These are phyloP conservation scores for Vanessa atalanta DNA, from an alignment of 1,140 invertebrate genomes.

Conservation along the genomic window DNA sequence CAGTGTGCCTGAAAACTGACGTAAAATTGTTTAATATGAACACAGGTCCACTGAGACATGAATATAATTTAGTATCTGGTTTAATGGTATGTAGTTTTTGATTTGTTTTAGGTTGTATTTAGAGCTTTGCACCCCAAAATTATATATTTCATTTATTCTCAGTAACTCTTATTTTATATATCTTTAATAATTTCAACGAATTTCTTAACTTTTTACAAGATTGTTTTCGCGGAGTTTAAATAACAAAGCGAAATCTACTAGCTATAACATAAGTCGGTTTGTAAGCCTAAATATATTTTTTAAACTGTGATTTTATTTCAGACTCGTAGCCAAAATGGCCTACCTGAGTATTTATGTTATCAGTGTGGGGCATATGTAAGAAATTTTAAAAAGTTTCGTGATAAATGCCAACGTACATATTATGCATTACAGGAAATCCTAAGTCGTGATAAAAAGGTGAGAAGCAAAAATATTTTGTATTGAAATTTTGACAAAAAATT, in stretches of 20 bases:
- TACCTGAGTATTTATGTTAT: conserved; percentile 63
- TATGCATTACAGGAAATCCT: conserved; percentile 61
- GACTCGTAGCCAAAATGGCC: conserved; percentile 50
- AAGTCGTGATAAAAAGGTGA: conserved; percentile 57
- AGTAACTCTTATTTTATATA: no score
- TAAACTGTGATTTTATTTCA: conserved; percentile 41
- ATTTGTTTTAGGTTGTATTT: no score
- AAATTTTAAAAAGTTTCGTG: conserved; percentile 59
- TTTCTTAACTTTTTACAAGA: neutral
- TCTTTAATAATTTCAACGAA: neutral
- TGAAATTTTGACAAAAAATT: neutral
- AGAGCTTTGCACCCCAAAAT: no score
- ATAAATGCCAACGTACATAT: conserved; percentile 65
- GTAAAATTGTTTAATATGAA: conserved; percentile 59
- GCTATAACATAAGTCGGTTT: no score
- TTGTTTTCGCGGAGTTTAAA: neutral
- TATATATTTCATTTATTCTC: no score
- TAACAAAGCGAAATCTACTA: no score
- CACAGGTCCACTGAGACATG: conserved; percentile 48
- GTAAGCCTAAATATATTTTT: neutral
- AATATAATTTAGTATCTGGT: conserved; percentile 64
- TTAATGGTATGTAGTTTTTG: conserved; percentile 55
- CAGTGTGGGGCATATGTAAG: conserved; percentile 57
- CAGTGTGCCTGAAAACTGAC: conserved; percentile 61
- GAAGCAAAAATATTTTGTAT: neutral